These are phyloP conservation scores for Dynastes hyllus DNA, from an alignment of 2,888 invertebrate species.

Conservation along the genomic window DNA sequence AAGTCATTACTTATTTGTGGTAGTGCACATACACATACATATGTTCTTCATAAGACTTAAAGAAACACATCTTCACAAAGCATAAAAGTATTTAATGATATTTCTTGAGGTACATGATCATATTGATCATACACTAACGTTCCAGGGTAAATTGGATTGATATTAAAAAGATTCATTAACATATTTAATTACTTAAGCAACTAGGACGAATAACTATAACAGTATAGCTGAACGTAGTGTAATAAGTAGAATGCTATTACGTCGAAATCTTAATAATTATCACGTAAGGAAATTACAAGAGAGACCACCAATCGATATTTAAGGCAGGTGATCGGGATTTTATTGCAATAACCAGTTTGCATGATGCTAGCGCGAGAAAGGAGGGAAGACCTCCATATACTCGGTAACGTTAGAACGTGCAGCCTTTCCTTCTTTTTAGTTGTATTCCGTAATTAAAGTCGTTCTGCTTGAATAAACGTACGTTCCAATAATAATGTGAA, in stretches of 20 bases:
- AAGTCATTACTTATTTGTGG: too few species aligned
- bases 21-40: too few species aligned
- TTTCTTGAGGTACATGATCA: too few species aligned
- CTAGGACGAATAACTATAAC: background rate
- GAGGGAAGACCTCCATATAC: background rate
- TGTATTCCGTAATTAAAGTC: conserved; percentile 19
- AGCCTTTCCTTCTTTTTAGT: conserved; percentile 1
- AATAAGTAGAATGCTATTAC: background rate
- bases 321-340: background rate
- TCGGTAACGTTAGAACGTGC: background rate
- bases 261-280: conserved; percentile 1
- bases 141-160: too few species aligned
- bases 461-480: conserved; percentile 24
- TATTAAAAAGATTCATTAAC: too few species aligned
- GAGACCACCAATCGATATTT: background rate
- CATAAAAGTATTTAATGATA: too few species aligned
- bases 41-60: too few species aligned
- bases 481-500: conserved; percentile 14
- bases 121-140: too few species aligned
- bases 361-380: background rate
- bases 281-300: background rate
- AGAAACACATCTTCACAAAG: too few species aligned
- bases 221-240: background rate
- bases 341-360: conserved; percentile 1
- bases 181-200: conserved; percentile 1